Evolutionary conservation across 2,113 vertebrate species (phyloP).

Genomic region (Lycaon pictus): DNA sequence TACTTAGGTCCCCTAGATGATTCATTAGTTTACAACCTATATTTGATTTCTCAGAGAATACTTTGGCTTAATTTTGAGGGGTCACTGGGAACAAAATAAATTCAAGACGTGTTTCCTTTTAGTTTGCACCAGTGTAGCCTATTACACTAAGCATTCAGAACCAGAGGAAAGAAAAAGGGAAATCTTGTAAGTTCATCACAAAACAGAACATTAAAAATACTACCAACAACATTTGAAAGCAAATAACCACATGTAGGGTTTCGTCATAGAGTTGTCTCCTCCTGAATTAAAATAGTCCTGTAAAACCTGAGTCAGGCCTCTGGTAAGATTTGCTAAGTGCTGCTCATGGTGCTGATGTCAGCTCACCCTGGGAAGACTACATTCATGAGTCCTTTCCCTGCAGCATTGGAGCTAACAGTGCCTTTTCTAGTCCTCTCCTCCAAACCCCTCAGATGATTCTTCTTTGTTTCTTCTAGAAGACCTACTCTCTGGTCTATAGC

Average conservation of each 20-base stretch:
- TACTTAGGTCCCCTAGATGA: neutral
- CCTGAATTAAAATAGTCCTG: neutral
- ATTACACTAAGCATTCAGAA: neutral
- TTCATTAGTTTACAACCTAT: slow-evolving; percentile 9
- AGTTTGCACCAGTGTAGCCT: neutral
- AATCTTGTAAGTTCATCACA: neutral
- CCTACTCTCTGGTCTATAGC: neutral
- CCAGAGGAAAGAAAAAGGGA: neutral
- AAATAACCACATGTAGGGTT: neutral
- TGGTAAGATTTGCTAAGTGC: neutral
- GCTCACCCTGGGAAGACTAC: neutral
- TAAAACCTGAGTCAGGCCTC: neutral
- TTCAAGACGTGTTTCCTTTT: slow-evolving; percentile 14
- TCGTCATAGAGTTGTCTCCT: neutral
- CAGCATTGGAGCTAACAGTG: neutral
- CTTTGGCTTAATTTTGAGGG: slow-evolving; percentile 44
- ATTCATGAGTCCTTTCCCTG: neutral
- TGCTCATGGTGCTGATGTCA: neutral
- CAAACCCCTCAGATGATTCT: neutral
- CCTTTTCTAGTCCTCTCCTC: neutral
- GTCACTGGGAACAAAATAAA: neutral
- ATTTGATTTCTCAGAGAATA: slow-evolving; percentile 1
- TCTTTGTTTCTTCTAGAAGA: neutral
- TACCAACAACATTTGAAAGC: neutral
- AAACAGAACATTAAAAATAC: slow-evolving; percentile 28